Percentiles rank a stretch among this genome's conserved stretches.
Conservation (phyloP, 2,797 vertebrate genomes). For the Mormyrops attenuatus region DNA sequence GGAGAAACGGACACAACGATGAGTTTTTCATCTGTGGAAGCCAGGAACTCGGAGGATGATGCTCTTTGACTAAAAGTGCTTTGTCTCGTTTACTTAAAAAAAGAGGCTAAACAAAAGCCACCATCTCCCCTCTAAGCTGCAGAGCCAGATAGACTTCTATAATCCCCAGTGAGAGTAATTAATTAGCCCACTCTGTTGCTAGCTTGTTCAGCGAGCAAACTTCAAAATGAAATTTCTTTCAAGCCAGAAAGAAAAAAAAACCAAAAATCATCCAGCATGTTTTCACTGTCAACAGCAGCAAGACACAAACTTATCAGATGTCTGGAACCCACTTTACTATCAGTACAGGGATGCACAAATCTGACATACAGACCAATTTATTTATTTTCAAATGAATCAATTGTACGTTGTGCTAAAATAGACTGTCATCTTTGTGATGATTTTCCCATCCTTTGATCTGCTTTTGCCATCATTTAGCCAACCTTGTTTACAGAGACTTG, state of each 20-base stretch:
- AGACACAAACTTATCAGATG: background rate
- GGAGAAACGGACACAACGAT: background rate
- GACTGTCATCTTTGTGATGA: background rate
- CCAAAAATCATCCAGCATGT: background rate
- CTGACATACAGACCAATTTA: background rate
- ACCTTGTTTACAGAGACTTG: background rate
- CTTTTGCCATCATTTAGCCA: background rate
- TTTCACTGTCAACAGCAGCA: background rate
- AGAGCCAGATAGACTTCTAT: slow-evolving; percentile 54
- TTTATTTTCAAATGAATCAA: background rate
- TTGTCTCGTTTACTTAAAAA: slow-evolving; percentile 54
- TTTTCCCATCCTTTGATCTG: background rate
- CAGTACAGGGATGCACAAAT: background rate
- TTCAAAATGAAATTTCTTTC: background rate
- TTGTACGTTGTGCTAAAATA: background rate
- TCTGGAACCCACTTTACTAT: background rate
- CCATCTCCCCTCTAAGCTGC: slow-evolving; percentile 29
- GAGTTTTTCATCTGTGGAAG: background rate
- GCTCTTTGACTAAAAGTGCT: slow-evolving; percentile 33
- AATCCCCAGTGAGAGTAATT: slow-evolving; percentile 61
- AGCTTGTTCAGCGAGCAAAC: slow-evolving; percentile 9
- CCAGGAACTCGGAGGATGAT: background rate
- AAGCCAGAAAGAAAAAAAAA: background rate
- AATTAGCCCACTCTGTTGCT: slow-evolving; percentile 54
- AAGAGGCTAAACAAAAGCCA: slow-evolving; percentile 40